Evolutionary conservation across 30 jellyfish, hydroid and myxozoan species (phyloP), one percentile per base, ranked within the genome.

Genomic region (Aurelia coerulea): DNA sequence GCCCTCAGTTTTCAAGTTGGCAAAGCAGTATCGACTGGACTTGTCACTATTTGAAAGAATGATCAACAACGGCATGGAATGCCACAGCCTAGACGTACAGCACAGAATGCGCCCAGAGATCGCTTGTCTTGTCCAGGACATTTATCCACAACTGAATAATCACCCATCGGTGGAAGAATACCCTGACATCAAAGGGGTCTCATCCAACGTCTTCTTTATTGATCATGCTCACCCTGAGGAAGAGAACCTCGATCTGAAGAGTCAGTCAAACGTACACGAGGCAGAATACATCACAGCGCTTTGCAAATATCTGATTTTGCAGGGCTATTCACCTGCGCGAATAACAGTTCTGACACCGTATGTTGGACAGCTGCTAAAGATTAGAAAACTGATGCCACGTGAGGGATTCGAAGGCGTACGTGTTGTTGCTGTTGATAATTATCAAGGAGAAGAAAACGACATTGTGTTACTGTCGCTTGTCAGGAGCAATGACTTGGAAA

Each of bases 371-470:
- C 59, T 84, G 63, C n/a, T 62, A 53, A 85, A 69, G 81, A 53
- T 84, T 33, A 70, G 64, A 42, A 65, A 77, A 46, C 16, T 46
- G 74, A 85, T 84, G 93, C 93, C 95, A 10, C 78, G 42, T 32
- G 13, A 77, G 10, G 34, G 39, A 51, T 84, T 85, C 49, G 90
- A 70, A 78, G 97, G 97, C 29, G 97, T 85, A 2, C 76, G 85
- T 13, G 92, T 91, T 4, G 76, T 92, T 68, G 84, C 96, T 1
- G 93, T 91, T 65, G 96, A 85, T 79, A 85, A 85, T 68, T 91
- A 59, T 73, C 97, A 91, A 68, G 97, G 97, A 15, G 96, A 91
- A 70, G 97, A 91, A 73, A 91, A 91, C 70, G 96, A 91, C 58
- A 86, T 91, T 29, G 80, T 91, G 2, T 53, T 91, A 12, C 73